These are phyloP conservation scores for Diglossa cyanea DNA, from an alignment of 2,797 vertebrate genomes.

Conservation along the genomic window DNA sequence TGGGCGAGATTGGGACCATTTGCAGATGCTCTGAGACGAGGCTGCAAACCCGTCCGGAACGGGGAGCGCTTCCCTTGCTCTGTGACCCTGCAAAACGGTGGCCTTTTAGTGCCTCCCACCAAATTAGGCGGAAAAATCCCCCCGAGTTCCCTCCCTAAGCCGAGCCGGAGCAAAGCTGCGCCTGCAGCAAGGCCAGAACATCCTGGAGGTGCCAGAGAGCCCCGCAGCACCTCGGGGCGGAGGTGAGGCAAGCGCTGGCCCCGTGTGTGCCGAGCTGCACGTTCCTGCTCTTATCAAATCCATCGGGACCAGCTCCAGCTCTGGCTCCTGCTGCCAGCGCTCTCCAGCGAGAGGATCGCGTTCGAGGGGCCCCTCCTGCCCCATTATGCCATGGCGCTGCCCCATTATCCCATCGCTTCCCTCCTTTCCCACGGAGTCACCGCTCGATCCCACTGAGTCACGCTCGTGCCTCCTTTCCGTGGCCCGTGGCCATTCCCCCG, in stretches of 20 bases:
- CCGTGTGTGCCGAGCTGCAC: not conserved
- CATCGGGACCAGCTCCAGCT: fast-evolving
- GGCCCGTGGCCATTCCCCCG: not conserved
- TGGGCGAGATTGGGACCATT: fast-evolving
- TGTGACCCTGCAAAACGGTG: fast-evolving
- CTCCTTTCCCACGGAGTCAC: constrained; percentile 18
- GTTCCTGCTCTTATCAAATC: not conserved
- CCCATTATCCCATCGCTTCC: not conserved
- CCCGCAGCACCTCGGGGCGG: not conserved
- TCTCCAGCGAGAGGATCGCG: not conserved
- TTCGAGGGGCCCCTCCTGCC: fast-evolving
- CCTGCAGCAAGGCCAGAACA: not conserved
- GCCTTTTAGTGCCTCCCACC: not conserved
- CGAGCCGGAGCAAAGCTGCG: not conserved
- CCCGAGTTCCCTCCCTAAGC: fast-evolving
- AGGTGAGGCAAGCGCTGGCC: not conserved
- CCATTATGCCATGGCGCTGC: not conserved
- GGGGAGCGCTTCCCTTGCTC: fast-evolving
- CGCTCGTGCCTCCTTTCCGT: not conserved
- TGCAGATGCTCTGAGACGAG: fast-evolving
- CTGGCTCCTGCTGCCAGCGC: not conserved
- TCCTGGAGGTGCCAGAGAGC: fast-evolving
- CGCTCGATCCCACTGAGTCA: not conserved
- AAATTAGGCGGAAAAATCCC: fast-evolving
- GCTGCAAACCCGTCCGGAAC: not conserved